A percentile compares a stretch with the other conserved stretches of the same genome.
Evolutionary conservation across 2,797 vertebrate species (phyloP).

Genomic region (Scarus forsteni): DNA sequence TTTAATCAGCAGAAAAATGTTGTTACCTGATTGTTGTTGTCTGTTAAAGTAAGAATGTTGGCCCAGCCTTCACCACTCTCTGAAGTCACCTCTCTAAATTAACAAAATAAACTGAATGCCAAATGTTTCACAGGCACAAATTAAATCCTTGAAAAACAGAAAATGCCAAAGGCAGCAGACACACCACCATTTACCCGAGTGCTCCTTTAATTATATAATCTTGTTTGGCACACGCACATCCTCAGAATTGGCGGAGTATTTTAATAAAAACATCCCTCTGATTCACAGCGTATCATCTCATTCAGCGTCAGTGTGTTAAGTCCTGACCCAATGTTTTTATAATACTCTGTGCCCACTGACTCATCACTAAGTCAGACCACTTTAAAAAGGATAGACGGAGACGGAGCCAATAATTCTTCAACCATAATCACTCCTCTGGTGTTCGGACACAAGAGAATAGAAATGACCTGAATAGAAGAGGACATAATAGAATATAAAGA

Average conservation of each 20-base stretch:
- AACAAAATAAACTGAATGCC: background rate
- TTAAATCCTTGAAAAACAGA: conserved; percentile 17
- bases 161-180: conserved; percentile 11
- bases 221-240: conserved; percentile 5
- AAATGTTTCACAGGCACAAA: background rate
- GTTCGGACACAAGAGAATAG: background rate
- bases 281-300: background rate
- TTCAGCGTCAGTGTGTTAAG: background rate
- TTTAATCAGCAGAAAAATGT: background rate
- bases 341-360: background rate
- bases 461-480: background rate
- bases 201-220: conserved; percentile 30
- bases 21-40: background rate
- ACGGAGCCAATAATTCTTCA: background rate
- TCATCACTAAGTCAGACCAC: background rate
- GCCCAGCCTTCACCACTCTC: background rate
- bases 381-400: background rate
- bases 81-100: too few relatives aligned
- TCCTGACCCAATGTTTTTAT: background rate
- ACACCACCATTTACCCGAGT: background rate
- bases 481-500: background rate
- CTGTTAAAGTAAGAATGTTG: background rate
- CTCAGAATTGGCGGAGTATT: background rate
- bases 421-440: background rate
- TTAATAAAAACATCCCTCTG: background rate